These are phyloP conservation scores for Erythrocebus patas DNA, from an alignment of 2,113 vertebrate genomes.

Conservation along the genomic window DNA sequence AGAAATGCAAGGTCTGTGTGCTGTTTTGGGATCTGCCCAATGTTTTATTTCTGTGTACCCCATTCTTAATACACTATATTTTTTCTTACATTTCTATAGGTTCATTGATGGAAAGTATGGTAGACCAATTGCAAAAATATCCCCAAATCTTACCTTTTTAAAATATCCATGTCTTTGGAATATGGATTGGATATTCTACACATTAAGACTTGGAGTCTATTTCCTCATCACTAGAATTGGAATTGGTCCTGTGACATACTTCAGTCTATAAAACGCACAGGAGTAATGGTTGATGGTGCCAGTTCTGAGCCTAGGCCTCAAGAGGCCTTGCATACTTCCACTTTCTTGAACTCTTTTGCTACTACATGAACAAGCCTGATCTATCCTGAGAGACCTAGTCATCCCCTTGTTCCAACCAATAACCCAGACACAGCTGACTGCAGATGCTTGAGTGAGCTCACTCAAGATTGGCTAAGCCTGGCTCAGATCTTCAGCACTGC, in stretches of 20 bases:
- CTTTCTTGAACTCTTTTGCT: neutral
- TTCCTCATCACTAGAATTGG: neutral
- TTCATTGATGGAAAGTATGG: neutral
- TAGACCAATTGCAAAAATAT: neutral
- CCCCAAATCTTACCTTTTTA: neutral
- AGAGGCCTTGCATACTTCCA: neutral
- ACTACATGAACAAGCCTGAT: neutral
- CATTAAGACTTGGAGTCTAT: neutral
- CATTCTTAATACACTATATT: neutral
- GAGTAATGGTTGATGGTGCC: neutral
- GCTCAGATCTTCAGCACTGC: neutral
- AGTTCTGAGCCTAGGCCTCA: neutral
- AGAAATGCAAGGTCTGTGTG: neutral
- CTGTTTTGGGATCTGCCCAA: neutral
- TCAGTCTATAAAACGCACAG: neutral
- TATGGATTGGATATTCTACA: neutral
- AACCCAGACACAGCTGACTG: neutral
- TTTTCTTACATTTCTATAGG: neutral
- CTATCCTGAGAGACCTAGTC: neutral
- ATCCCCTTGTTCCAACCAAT: neutral
- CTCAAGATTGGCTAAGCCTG: neutral
- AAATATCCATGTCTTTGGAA: neutral
- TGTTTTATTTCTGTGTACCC: neutral
- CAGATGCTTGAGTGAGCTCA: neutral
- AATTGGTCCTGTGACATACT: neutral